Evolutionary conservation across 2,113 vertebrate genomes (phyloP), one percentile per base, ranked within the genome.

Genomic region (Myxocyprinus asiaticus): DNA sequence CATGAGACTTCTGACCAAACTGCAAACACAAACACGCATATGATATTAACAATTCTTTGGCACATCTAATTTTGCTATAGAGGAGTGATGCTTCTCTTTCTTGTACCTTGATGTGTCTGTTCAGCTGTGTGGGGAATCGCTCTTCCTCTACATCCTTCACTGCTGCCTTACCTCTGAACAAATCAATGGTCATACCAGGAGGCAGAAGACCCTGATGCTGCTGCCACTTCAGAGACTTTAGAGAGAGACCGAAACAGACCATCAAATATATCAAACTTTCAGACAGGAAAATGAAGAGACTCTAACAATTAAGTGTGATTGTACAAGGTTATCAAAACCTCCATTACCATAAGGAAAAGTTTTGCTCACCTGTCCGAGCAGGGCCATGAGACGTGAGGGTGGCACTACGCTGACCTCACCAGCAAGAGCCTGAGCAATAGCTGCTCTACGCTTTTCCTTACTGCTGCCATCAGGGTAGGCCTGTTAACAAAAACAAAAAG

Each of bases 81-180:
- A 58, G 14, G 42, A 6, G 14, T 33, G 22, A 33, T 33, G 22
- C 22, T 1, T 33, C 22, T 33, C 43, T 15, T 48, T 12, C 72
- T 5, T 6, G 63, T 86, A 98, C 98, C 96, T 98, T 99, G 89
- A 99, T 97, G 83, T 97, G 98, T 58, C 97, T 94, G 91, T 90
- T 96, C 73, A 99, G 91, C 84, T 99, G 97, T 0, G 98, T 99
- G 70, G 98, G 98, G 87, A 99, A 99, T 62, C 96, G 96, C 70
- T 99, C 98, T 83, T 99, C 98, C 82, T 99, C 97, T 4, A 98
- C 98, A 0, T 99, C 98, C 88, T 99, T 99, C 53, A 99, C 98
- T 0, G 98, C 98, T 65, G 98, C 98, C 94, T 99, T 99, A 70
- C 98, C 98, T 87, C 98, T 91, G 89, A 99, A 99, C 91, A 99